Conservation (phyloP, 2,113 vertebrate species). For the Ammodytes marinus region DNA sequence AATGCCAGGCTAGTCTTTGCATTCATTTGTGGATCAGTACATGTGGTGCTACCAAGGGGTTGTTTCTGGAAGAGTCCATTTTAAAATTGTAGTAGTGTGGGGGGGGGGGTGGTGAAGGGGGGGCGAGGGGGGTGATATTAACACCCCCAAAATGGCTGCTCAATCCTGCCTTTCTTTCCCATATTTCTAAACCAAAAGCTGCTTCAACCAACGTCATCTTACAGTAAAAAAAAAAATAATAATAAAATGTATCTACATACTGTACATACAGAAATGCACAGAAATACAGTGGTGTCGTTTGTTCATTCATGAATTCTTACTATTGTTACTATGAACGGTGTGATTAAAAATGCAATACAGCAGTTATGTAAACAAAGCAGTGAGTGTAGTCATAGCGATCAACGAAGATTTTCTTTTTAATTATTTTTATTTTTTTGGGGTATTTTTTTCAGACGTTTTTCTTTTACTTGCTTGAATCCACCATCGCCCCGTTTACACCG, state of each 20-base stretch:
- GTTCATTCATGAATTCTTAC: slow-evolving; percentile 47
- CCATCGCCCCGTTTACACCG: slow-evolving; percentile 66
- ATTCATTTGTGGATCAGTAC: slow-evolving; percentile 34
- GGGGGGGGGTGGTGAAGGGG: background rate
- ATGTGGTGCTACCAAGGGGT: slow-evolving; percentile 51
- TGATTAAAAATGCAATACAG: slow-evolving; percentile 75
- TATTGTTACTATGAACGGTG: slow-evolving; percentile 68
- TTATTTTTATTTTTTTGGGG: slow-evolving; percentile 32
- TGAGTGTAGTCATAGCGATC: slow-evolving; percentile 37
- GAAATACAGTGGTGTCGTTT: slow-evolving; percentile 46
- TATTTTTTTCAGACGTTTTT: slow-evolving; percentile 31
- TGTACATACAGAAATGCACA: slow-evolving; percentile 46
- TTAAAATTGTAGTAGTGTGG: background rate
- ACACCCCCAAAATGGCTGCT: slow-evolving; percentile 38
- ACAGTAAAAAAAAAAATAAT: slow-evolving; percentile 14
- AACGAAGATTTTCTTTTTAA: background rate
- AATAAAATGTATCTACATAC: too few species aligned
- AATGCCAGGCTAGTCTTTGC: too few species aligned
- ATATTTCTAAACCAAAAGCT: too few species aligned
- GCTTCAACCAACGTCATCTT: slow-evolving; percentile 51
- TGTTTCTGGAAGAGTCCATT: slow-evolving; percentile 40
- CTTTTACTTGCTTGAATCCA: slow-evolving; percentile 54
- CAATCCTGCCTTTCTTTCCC: slow-evolving; percentile 48
- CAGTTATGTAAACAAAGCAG: slow-evolving; percentile 49
- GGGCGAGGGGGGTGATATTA: background rate